A percentile compares a stretch with the other conserved stretches of the same genome.
Evolutionary conservation across 2,888 invertebrate species (phyloP).

Genomic region (Eilema depressum): DNA sequence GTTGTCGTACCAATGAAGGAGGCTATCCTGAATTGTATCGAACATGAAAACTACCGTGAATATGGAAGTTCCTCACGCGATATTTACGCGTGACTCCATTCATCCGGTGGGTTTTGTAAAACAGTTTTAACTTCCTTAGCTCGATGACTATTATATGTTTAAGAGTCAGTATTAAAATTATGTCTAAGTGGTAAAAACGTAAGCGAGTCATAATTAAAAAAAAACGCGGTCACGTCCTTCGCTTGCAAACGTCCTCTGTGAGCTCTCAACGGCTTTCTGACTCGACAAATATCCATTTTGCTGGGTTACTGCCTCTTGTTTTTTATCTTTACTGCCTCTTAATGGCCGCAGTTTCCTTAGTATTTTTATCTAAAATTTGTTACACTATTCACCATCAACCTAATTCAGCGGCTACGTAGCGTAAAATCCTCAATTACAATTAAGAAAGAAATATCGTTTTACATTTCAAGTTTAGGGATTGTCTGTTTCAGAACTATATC

Average conservation of each 20-base stretch:
- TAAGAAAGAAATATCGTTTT: neutral
- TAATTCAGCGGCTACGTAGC: neutral
- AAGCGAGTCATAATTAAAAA: conserved; percentile 47
- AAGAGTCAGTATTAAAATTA: neutral
- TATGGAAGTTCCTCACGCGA: no score
- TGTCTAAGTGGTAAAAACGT: conserved; percentile 31
- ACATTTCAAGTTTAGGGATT: neutral
- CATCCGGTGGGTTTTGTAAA: neutral
- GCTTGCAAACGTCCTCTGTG: conserved; percentile 41
- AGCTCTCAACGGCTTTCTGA: conserved; percentile 52
- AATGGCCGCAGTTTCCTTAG: conserved; percentile 45
- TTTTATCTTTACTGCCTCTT: conserved; percentile 48
- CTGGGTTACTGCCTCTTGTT: conserved; percentile 51
- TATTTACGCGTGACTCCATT: neutral
- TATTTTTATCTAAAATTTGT: conserved; percentile 35
- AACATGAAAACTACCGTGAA: neutral
- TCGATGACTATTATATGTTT: neutral
- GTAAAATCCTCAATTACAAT: neutral
- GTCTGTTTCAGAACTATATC: neutral
- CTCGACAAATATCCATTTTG: conserved; percentile 69
- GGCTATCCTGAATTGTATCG: neutral
- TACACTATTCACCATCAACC: conserved; percentile 17
- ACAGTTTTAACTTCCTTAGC: neutral
- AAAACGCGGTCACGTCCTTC: conserved; percentile 63
- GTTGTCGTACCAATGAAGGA: no score